phyloP scores from a whole-genome alignment of 2,888 invertebrate species.

The Pecten maximus region DNA sequence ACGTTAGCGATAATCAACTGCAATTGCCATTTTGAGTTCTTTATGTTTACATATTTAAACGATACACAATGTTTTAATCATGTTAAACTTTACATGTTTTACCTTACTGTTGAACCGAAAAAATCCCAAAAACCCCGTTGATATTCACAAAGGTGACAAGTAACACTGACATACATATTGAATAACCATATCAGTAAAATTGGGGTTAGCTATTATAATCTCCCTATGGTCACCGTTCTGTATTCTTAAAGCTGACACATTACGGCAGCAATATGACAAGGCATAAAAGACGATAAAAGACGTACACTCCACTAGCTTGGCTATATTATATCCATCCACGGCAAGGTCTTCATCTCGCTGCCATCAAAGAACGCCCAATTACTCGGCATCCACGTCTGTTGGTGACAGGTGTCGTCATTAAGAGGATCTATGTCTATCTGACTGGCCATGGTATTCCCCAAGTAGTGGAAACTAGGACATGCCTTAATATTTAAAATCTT shows the following conservation, averaged over 20 bases:
- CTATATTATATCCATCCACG: background rate
- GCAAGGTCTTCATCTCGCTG: background rate
- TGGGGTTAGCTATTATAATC: no score
- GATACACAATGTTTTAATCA: no score
- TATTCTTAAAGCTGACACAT: background rate
- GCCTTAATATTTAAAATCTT: background rate
- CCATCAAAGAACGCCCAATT: background rate
- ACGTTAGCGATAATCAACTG: no score
- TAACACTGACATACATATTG: no score
- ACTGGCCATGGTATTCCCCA: background rate
- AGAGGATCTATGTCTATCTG: background rate
- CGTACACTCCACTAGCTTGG: background rate
- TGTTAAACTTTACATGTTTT: no score
- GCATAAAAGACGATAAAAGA: background rate
- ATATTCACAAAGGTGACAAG: no score
- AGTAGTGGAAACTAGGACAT: background rate
- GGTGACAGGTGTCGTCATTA: background rate
- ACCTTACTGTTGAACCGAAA: no score
- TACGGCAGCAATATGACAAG: background rate
- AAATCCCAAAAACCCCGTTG: no score
- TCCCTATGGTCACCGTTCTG: background rate
- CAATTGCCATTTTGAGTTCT: no score
- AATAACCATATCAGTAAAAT: no score
- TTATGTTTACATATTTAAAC: no score
- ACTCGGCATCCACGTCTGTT: background rate